Base-by-base conservation (phyloP, 2,113 vertebrate genomes). In the Tachysurus fulvidraco region DNA sequence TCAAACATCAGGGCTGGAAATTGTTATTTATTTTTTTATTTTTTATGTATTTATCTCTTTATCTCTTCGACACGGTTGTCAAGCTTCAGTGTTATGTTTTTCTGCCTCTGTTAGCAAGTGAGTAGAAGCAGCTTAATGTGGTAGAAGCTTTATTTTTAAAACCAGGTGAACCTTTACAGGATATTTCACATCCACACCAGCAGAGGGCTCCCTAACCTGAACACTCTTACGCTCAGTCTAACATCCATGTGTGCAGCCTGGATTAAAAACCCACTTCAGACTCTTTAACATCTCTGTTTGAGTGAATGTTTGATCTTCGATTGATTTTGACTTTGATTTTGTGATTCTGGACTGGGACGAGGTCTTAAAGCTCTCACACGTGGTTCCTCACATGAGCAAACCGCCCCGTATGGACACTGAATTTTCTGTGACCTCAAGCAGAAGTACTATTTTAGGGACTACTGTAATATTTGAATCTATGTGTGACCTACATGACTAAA, bases 181-280 rank as follows among this genome's bases (percentile, higher is more conserved):
- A 50, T 1, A 64, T n/a, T 46, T 64, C 80, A 82, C 23, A 46
- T n/a, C 80, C 80, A 64, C 3, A 8, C 59, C 80, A 82, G 59
- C 80, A 82, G 80, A 82, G 59, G 80, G 41, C 80, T 23, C 23
- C 30, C 5, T 46, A 64, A 82, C 59, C 57, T 82, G 80, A 82
- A 46, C n/a, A 60, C 78, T 36, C 3, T 59, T 12, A 3, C n/a
- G 25, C 7, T 55, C 3, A 10, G 28, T 19, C n/a, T 28, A 28
- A 28, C 46, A 52, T 78, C 50, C 28, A 13, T 78, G 25, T 78
- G 12, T 78, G 23, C 7, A 54, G 25, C 9, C 41, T 25, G 44
- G 11, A 74, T 50, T 50, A 36, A 36, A 23, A 74, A 74, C 4
- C n/a, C 52, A 55, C 12, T 7, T 30, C 5, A 79, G 16, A 55